Conservation (phyloP, 1,140 invertebrate genomes). For the Neomicropteryx cornuta region DNA sequence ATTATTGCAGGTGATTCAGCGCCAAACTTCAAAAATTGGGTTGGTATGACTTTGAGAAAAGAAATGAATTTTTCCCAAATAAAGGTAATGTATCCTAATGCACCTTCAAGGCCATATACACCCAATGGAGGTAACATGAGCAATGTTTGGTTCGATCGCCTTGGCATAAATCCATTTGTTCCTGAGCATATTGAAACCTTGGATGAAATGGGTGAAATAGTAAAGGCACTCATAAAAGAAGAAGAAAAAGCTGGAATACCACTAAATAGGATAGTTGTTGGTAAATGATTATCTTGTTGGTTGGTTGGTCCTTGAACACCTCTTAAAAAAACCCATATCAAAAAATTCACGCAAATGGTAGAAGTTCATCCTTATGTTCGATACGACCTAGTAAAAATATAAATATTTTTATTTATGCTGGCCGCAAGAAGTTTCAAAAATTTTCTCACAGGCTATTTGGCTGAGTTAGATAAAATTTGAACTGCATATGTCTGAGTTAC, state of each 20-base stretch:
- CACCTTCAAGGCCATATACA: conserved; percentile 55
- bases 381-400: neutral
- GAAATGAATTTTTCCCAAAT: conserved; percentile 55
- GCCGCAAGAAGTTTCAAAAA: too few relatives aligned
- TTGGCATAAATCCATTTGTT: conserved; percentile 42
- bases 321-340: conserved; percentile 1
- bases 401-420: neutral
- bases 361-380: neutral
- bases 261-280: conserved; percentile 51
- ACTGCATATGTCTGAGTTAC: too few relatives aligned
- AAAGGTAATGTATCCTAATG: conserved; percentile 59
- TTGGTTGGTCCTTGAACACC: conserved; percentile 1
- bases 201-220: conserved; percentile 39
- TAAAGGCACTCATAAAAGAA: conserved; percentile 47
- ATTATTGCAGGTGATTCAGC: conserved; percentile 47
- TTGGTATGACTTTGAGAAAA: conserved; percentile 44
- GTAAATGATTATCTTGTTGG: conserved; percentile 21
- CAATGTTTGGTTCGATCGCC: conserved; percentile 63
- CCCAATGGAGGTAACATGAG: conserved; percentile 46
- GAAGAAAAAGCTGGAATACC: conserved; percentile 53
- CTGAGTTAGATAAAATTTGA: conserved; percentile 5
- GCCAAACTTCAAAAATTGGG: conserved; percentile 48
- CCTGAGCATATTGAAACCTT: conserved; percentile 49
- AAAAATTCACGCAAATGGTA: neutral
- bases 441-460: too few relatives aligned